These are phyloP conservation scores for Buceros bicornis DNA, from an alignment of 2,797 vertebrate genomes.

Conservation along the genomic window DNA sequence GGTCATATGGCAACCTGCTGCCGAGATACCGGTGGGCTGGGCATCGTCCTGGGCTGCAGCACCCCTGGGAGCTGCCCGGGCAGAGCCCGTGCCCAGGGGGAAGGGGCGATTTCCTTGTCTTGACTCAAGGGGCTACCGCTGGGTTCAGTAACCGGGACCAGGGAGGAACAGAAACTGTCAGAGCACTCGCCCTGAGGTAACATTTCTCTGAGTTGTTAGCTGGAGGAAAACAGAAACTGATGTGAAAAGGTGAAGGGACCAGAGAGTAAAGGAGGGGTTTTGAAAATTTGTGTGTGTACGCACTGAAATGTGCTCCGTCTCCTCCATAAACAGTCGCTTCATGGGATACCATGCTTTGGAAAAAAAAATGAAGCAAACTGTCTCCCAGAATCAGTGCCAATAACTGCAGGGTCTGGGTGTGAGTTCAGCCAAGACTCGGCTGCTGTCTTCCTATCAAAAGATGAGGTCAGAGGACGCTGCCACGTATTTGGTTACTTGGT, in stretches of 20 bases:
- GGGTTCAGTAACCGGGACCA: background rate
- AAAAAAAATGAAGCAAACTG: background rate
- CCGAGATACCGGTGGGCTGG: accelerated
- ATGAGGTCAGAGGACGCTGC: background rate
- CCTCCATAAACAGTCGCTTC: background rate
- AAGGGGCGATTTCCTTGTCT: background rate
- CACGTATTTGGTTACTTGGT: background rate
- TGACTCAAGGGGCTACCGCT: background rate
- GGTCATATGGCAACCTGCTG: accelerated
- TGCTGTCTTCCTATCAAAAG: background rate
- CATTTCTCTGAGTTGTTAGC: background rate
- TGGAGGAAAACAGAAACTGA: background rate
- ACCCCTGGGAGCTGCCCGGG: accelerated
- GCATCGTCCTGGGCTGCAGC: background rate
- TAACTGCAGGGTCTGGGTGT: background rate
- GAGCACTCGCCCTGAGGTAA: accelerated
- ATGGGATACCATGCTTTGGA: background rate
- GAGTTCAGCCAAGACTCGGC: background rate
- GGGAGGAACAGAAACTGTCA: background rate
- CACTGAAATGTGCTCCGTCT: background rate
- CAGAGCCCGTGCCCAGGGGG: background rate
- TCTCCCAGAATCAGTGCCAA: background rate
- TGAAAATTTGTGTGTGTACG: accelerated
- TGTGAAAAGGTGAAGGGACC: background rate
- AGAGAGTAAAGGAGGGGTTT: background rate